Conservation (phyloP, 2,888 invertebrate species). For the Boloria selene region DNA sequence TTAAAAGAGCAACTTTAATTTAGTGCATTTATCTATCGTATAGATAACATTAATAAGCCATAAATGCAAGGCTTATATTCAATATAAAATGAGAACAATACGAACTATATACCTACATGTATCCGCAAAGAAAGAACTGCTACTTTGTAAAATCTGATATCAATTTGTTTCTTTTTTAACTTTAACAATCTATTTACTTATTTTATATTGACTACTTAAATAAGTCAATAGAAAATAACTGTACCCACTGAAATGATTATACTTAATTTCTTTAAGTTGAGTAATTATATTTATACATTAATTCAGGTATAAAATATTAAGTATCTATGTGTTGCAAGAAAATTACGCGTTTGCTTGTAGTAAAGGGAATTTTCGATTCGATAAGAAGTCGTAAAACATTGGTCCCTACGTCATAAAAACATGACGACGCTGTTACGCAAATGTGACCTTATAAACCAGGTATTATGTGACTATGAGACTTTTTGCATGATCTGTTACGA, state of each 20-base stretch:
- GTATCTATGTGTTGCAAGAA: constrained; percentile 37
- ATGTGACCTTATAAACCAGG: constrained; percentile 59
- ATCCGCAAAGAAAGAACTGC: no score
- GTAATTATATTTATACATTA: constrained; percentile 5
- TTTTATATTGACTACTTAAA: no score
- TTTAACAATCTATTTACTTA: no score
- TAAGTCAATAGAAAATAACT: no score
- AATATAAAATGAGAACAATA: no score
- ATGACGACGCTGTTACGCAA: constrained; percentile 58
- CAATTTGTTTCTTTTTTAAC: no score
- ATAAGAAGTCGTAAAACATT: constrained; percentile 76
- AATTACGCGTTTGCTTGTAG: constrained; percentile 65
- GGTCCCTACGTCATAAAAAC: constrained; percentile 73
- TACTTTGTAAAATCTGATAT: no score
- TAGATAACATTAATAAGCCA: no score
- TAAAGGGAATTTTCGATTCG: constrained; percentile 69
- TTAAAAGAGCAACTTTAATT: no score
- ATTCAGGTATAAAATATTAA: constrained; percentile 20
- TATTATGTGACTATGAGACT: constrained; percentile 55
- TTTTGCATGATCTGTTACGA: constrained; percentile 61
- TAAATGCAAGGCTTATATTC: no score
- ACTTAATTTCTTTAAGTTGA: background rate
- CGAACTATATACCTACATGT: no score
- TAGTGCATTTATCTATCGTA: no score
- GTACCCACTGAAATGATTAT: background rate